These are phyloP conservation scores for Chlorodrepanis virens DNA, from an alignment of 2,113 vertebrate genomes.

Conservation along the genomic window DNA sequence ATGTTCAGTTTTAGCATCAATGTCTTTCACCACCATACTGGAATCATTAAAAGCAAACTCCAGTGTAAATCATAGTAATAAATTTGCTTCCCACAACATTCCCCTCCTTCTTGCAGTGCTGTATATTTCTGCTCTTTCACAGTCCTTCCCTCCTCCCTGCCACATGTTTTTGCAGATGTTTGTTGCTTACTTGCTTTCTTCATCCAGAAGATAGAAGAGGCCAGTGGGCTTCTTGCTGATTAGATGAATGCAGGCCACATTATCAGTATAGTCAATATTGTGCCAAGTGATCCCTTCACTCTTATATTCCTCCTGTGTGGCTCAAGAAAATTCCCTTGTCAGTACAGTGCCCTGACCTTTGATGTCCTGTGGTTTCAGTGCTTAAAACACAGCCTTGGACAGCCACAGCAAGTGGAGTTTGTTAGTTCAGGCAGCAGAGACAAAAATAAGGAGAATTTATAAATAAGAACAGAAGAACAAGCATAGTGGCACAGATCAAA, in stretches of 20 bases:
- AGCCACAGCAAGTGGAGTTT: neutral
- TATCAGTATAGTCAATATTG: constrained; percentile 97
- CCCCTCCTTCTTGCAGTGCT: neutral
- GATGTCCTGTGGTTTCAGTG: neutral
- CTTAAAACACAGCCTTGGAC: constrained; percentile 8
- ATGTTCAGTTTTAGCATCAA: neutral
- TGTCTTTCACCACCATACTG: neutral
- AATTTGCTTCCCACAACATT: neutral
- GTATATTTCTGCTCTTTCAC: neutral
- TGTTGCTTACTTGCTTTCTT: constrained; percentile 96
- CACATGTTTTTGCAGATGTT: neutral
- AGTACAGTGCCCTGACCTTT: constrained; percentile 13
- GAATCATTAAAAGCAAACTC: neutral
- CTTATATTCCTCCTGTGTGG: constrained; percentile 92
- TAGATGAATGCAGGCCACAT: constrained; percentile 95
- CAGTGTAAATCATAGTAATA: neutral
- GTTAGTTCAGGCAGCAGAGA: constrained; percentile 31
- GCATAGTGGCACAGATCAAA: neutral
- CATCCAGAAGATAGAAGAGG: constrained; percentile 93
- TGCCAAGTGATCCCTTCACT: constrained; percentile 96
- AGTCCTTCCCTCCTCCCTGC: neutral
- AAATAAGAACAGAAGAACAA: neutral
- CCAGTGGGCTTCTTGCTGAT: constrained; percentile 98
- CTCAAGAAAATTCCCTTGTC: constrained; percentile 49
- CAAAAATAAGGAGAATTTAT: neutral